phyloP scores from a whole-genome alignment of 2,888 invertebrate genomes.

The Luperina testacea region DNA sequence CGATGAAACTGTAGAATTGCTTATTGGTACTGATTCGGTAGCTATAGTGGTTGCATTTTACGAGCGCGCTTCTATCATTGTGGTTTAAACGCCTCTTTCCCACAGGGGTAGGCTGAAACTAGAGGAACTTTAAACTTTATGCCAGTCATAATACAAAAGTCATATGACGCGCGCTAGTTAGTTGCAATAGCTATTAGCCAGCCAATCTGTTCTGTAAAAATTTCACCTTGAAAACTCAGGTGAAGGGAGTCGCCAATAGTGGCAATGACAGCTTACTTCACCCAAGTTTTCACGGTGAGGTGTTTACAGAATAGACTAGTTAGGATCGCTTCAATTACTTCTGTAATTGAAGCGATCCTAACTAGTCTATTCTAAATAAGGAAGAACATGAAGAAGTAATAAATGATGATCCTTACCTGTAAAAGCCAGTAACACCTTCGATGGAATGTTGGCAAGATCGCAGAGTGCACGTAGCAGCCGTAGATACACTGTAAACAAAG shows the following conservation, averaged over 20 bases:
- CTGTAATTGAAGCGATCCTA: too few relatives aligned
- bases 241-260: too few relatives aligned
- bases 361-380: not conserved
- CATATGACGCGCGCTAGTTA: too few relatives aligned
- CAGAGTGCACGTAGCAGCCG: slow-evolving; percentile 99
- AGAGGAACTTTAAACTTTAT: not conserved
- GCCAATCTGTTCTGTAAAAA: too few relatives aligned
- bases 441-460: slow-evolving; percentile 99
- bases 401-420: slow-evolving; percentile 91
- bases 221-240: too few relatives aligned
- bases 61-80: not conserved
- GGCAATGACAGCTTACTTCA: too few relatives aligned
- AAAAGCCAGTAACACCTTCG: slow-evolving; percentile 99
- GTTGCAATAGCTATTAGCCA: not conserved
- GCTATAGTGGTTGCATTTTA: not conserved
- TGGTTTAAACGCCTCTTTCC: not conserved
- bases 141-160: not conserved
- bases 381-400: not conserved
- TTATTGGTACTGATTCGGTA: not conserved
- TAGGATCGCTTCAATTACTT: not conserved
- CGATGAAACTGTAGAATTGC: slow-evolving; percentile 23
- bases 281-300: too few relatives aligned
- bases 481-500: slow-evolving; percentile 95
- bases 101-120: not conserved
- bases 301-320: too few relatives aligned